A percentile compares a stretch with the other conserved stretches of the same genome.
phyloP scores from a whole-genome alignment of 2,113 vertebrate species.

The Platysteira castanea region DNA sequence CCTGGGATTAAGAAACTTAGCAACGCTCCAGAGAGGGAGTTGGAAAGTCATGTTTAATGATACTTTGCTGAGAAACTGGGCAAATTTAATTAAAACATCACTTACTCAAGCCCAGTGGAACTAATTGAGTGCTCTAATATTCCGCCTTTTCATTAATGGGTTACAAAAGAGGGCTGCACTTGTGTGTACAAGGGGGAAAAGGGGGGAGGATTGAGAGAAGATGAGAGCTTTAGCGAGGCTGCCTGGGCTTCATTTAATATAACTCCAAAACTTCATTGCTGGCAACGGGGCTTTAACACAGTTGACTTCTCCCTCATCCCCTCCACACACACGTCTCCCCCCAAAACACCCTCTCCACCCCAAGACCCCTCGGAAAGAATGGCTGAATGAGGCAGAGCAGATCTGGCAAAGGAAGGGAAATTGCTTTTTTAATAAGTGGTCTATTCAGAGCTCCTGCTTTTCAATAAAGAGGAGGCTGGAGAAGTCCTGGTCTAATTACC shows the following conservation, averaged over 20 bases:
- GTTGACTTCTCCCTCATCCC: conserved; percentile 41
- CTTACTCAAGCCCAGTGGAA: conserved; percentile 65
- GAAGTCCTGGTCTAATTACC: conserved; percentile 62
- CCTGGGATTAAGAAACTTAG: conserved; percentile 71
- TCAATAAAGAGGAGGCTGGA: conserved; percentile 61
- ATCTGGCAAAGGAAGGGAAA: conserved; percentile 59
- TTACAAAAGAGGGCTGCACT: conserved; percentile 65
- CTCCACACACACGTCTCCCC: conserved; percentile 35
- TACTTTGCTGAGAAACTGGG: conserved; percentile 69
- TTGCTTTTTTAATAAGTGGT: conserved; percentile 72
- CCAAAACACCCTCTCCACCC: background rate
- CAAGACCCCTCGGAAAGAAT: conserved; percentile 52
- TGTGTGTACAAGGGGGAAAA: background rate
- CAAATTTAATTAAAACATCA: conserved; percentile 76
- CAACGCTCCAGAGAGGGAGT: conserved; percentile 60
- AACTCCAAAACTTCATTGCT: conserved; percentile 28
- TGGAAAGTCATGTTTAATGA: conserved; percentile 73
- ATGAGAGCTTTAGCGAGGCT: conserved; percentile 26
- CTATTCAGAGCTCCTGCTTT: conserved; percentile 67
- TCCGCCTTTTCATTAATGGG: conserved; percentile 73
- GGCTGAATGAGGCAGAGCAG: conserved; percentile 28
- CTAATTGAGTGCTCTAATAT: conserved; percentile 66
- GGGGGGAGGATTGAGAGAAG: background rate
- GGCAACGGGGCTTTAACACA: conserved; percentile 9
- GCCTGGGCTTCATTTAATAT: conserved; percentile 41